phyloP scores from a whole-genome alignment of 53 echinoderm and acorn worm species.

The Astropecten irregularis region DNA sequence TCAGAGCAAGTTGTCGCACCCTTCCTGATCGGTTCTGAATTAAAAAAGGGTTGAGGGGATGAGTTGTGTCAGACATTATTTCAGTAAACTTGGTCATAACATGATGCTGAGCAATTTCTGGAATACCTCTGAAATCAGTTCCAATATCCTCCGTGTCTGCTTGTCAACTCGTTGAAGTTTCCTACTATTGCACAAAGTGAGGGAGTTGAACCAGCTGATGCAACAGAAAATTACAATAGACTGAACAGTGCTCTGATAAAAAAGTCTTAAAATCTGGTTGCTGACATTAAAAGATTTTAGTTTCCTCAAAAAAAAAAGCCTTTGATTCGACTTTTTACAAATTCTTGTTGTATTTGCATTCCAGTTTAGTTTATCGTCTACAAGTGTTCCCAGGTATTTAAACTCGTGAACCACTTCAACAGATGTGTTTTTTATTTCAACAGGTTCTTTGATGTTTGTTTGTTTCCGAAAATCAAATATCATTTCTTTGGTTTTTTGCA shows the following conservation, averaged over 20 bases:
- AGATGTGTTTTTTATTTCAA: background rate
- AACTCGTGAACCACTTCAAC: background rate
- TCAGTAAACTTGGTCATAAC: background rate
- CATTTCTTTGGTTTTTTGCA: constrained; percentile 18
- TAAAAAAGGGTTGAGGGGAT: background rate
- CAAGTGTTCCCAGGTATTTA: constrained; percentile 2
- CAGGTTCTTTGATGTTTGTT: background rate
- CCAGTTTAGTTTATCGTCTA: background rate
- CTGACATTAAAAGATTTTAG: background rate
- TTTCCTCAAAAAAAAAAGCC: background rate
- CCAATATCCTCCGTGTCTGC: background rate
- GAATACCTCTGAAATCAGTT: background rate
- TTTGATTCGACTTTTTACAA: background rate
- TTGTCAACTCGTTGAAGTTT: background rate
- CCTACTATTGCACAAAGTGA: background rate
- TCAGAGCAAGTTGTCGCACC: no score
- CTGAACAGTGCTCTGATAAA: constrained; percentile 9
- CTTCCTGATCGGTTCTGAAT: no score
- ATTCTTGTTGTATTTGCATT: background rate
- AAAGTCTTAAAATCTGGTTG: background rate
- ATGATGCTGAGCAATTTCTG: background rate
- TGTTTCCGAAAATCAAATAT: constrained; percentile 26
- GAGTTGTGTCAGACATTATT: background rate
- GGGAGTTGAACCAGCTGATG: background rate
- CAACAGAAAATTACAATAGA: background rate